A percentile compares a stretch with the other conserved stretches of the same genome.
These are phyloP conservation scores for Amiota minor DNA, from an alignment of 2,888 invertebrate species.

Conservation along the genomic window DNA sequence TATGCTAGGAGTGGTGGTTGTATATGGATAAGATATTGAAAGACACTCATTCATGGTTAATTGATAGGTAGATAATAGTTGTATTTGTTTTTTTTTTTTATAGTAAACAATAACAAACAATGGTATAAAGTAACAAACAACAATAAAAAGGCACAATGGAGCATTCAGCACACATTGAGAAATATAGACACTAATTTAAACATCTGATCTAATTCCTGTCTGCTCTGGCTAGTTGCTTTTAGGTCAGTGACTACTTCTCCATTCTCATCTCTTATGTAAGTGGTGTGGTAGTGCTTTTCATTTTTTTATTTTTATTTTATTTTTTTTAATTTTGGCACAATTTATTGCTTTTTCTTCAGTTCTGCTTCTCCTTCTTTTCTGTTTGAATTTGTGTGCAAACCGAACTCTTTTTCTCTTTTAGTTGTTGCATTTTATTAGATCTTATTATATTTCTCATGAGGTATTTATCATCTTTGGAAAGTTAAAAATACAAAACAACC, in stretches of 20 bases:
- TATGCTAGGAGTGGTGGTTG: too few relatives aligned
- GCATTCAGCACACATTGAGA: conserved; percentile 11
- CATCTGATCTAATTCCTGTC: background rate
- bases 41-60: conserved; percentile 15
- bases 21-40: too few relatives aligned
- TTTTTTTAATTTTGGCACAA: conserved; percentile 33
- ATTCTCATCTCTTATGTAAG: too few relatives aligned
- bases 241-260: background rate
- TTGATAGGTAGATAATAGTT: background rate
- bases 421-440: background rate
- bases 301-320: conserved; percentile 16
- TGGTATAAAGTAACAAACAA: conserved; percentile 23
- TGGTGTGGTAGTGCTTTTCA: background rate
- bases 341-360: conserved; percentile 33
- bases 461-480: conserved; percentile 68
- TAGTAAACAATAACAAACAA: conserved; percentile 11
- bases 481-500: background rate
- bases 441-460: conserved; percentile 50
- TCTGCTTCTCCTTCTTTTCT: too few relatives aligned
- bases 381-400: conserved; percentile 10
- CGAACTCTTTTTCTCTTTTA: conserved; percentile 32
- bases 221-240: background rate
- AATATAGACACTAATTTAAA: conserved; percentile 7
- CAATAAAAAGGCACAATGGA: conserved; percentile 51
- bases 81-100: too few relatives aligned